Base-by-base conservation (phyloP, 1,140 invertebrate species). In the Bathynomus jamesi region DNA sequence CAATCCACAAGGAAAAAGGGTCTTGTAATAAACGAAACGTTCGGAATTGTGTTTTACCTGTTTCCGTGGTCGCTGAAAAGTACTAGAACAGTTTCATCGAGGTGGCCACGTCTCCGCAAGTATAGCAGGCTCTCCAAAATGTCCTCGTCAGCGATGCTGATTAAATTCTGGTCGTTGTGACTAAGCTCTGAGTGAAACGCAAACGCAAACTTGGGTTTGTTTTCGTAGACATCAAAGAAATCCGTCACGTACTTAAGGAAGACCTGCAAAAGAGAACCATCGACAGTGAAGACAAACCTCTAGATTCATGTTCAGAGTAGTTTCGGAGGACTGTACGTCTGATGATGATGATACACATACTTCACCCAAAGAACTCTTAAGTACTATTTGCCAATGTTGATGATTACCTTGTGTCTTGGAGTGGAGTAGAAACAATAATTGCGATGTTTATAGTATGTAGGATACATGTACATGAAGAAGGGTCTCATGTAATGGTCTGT, bases 401-500 rank as follows among this genome's bases (percentile, higher is more conserved):
- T n/a, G n/a, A n/a, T n/a, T 17, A 69, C 92, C 83, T 89, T 82
- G 81, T 94, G 93, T 70, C 89, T 84, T 0, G 91, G 89, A 8
- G 85, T 84, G n/a, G 88, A 87, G 4, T 91, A 92, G 46, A 94
- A 83, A 79, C 95, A 98, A 72, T 84, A 87, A 70, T 85, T 78
- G 8, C 78, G 71, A 73, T 83, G 82, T 2, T 79, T 73, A 17
- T 74, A 69, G 28, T 80, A 78, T 24, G 78, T 74, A 27, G 85
- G 83, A 64, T 88, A 82, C 24, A 85, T 82, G 4, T 85, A 85
- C 31, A 90, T 72, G 78, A 91, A 93, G 81, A 88, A 96, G 0
- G 91, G 87, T 30, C 93, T 83, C 84, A 95, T 89, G 79, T 95
- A 97, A 82, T 97, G 94, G 83, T 96, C 90, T 0, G 94, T 93